These are phyloP conservation scores for Nymphalis io DNA, from an alignment of 1,140 invertebrate genomes.

Conservation along the genomic window DNA sequence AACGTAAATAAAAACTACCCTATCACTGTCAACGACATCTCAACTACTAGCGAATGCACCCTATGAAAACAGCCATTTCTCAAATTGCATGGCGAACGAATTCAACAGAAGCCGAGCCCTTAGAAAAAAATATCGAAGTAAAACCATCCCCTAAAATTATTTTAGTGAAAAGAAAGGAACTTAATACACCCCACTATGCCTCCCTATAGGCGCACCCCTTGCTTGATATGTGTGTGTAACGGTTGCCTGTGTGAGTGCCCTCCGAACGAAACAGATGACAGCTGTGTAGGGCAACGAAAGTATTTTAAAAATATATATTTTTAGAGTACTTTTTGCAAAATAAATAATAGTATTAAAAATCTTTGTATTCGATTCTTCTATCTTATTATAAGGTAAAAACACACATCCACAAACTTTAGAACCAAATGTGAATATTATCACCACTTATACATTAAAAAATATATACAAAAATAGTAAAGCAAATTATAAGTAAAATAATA, in stretches of 20 bases:
- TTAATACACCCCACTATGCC: conserved; percentile 78
- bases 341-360: background rate
- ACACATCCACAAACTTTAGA: no score
- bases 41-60: conserved; percentile 64
- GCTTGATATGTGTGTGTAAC: conserved; percentile 42
- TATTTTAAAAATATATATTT: background rate
- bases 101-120: conserved; percentile 69
- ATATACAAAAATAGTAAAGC: no score
- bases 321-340: background rate
- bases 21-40: conserved; percentile 59
- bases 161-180: conserved; percentile 81
- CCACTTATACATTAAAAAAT: no score
- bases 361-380: no score
- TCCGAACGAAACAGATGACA: conserved; percentile 66
- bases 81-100: conserved; percentile 69
- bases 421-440: no score
- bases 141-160: conserved; percentile 80
- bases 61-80: conserved; percentile 68
- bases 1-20: conserved; percentile 26
- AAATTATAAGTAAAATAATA: no score
- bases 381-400: no score
- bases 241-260: conserved; percentile 62
- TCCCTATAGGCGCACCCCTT: conserved; percentile 70
- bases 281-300: conserved; percentile 44
- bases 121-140: conserved; percentile 77